A percentile compares a stretch with the other conserved stretches of the same genome.
phyloP scores from a whole-genome alignment of 2,113 vertebrate species.

The Brevimyrus niger region DNA sequence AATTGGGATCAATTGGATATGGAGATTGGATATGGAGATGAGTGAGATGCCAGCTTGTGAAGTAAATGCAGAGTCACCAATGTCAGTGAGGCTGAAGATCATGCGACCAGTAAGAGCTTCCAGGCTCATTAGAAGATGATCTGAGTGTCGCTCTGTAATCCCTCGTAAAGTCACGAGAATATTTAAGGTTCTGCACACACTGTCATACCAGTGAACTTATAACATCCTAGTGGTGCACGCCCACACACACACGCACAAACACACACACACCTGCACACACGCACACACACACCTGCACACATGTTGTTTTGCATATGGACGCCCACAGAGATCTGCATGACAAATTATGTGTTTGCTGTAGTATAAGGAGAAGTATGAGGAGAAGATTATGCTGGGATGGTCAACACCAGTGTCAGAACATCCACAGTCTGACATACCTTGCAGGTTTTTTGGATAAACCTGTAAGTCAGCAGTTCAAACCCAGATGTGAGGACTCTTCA shows the following conservation, averaged over 20 bases:
- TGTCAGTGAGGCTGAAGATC: neutral
- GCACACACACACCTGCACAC: neutral
- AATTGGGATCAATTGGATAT: neutral
- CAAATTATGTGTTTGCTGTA: neutral
- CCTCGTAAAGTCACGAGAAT: constrained; percentile 54
- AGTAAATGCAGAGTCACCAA: neutral
- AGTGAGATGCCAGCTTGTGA: neutral
- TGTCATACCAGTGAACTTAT: neutral
- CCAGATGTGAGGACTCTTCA: no score
- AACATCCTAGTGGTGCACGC: neutral
- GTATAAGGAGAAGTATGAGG: neutral
- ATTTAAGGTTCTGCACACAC: constrained; percentile 42
- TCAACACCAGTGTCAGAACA: neutral
- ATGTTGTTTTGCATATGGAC: neutral
- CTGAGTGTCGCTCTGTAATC: constrained; percentile 40
- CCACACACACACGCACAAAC: neutral
- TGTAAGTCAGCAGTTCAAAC: no score
- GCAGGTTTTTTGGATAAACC: no score
- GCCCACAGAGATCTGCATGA: neutral
- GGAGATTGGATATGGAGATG: neutral
- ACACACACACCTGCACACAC: neutral
- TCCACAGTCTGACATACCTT: no score
- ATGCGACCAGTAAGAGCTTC: neutral
- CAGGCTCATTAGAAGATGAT: neutral
- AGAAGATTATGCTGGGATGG: neutral